These are phyloP conservation scores for Actinostola sp. DNA, from an alignment of 92 coral and sea anemone species.

Conservation along the genomic window DNA sequence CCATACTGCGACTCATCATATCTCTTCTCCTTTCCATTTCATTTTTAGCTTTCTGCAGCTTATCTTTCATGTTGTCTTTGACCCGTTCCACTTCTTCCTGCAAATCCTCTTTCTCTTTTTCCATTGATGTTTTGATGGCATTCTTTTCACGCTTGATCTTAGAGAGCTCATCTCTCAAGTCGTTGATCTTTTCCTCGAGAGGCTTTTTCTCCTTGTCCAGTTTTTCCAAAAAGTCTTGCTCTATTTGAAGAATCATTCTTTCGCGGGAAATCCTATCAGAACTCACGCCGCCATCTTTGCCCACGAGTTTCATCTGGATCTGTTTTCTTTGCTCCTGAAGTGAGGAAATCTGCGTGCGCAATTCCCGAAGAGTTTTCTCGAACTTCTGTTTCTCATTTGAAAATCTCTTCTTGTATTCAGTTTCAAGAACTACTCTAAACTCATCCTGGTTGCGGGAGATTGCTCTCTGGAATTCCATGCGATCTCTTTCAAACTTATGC, in stretches of 20 bases:
- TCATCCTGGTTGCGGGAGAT: conserved; percentile 65
- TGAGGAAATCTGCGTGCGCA: conserved; percentile 69
- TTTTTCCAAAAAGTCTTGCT: conserved; percentile 70
- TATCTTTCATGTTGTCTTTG: conserved; percentile 61
- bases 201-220: conserved; percentile 80
- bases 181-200: conserved; percentile 79
- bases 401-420: conserved; percentile 66
- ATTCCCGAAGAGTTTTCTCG: conserved; percentile 68
- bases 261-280: conserved; percentile 38
- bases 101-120: conserved; percentile 75
- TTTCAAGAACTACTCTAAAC: conserved; percentile 46
- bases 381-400: conserved; percentile 62
- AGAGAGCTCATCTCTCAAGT: conserved; percentile 72
- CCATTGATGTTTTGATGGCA: conserved; percentile 57
- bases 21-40: conserved; percentile 74
- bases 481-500: conserved; percentile 51
- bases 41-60: conserved; percentile 66
- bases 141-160: conserved; percentile 76
- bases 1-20: conserved; percentile 29
- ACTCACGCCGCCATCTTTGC: conserved; percentile 38
- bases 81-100: conserved; percentile 70
- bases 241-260: conserved; percentile 59
- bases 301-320: conserved; percentile 68
- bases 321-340: conserved; percentile 81
- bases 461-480: conserved; percentile 43